Base-by-base conservation (phyloP, 2,113 vertebrate species). In the Herpailurus yagouaroundi region DNA sequence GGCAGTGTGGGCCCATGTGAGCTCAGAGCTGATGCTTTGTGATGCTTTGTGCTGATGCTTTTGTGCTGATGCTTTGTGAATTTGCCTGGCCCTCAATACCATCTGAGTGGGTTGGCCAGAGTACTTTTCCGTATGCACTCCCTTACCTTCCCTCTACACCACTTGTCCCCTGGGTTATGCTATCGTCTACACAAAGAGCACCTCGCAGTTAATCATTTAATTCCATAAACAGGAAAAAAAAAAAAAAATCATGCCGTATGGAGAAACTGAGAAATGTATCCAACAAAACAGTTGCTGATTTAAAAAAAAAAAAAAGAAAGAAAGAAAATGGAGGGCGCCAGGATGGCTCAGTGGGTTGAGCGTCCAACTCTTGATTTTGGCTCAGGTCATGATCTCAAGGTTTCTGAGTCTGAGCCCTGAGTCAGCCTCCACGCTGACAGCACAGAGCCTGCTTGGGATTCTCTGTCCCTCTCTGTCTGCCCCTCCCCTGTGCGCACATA, bases 251-350 rank as follows among this genome's bases (percentile, higher is more conserved):
- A 60, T 33, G n/a, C 57, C 84, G 13, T 16, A 27, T 82, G 63
- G 52, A 94, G 29, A 83, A 92, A 84, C 19, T 12, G 38, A 92
- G 23, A 31, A 60, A 60, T 25, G 4, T 57, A 27, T 45, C 29
- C 5, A 25, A 27, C 18, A 36, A 71, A 76, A 66, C 36, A 82
- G 50, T 23, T 77, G 7, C 8, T 96, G 48, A 76, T 1, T n/a
- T 48, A 38, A 60, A 60, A 68, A 74, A 94, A 86, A 86, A 38
- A 92, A 90, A 90, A 31, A 45, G 41, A 41, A 45, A 45, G 8
- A 45, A 82, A 38, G 45, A 92, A 92, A 90, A n/a, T 36, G 31
- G 57, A 64, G 57, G 57, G 21, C 2, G 57, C 57, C 57, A 8
- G 55, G 57, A 60, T 60, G 57, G 57, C 57, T 25, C 21, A 60